phyloP scores from a whole-genome alignment of 2,888 invertebrate genomes.

The Thereva nobilitata region DNA sequence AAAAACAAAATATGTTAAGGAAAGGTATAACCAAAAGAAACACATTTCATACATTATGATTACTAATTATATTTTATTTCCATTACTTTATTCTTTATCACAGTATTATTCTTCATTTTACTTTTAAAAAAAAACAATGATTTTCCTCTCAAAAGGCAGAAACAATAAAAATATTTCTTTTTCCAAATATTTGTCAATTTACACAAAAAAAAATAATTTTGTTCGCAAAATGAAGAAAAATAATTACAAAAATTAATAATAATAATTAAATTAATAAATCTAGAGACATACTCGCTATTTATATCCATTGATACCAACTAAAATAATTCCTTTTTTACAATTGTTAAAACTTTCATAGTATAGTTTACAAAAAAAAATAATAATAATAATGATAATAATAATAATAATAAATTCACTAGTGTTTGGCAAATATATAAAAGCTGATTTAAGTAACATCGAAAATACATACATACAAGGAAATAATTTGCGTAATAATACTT shows the following conservation, averaged over 20 bases:
- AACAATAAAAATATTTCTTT: no score
- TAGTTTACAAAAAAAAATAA: no score
- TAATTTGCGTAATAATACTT: no score
- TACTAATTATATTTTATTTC: conserved; percentile 27
- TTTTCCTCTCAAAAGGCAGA: conserved; percentile 19
- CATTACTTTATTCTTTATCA: conserved; percentile 36
- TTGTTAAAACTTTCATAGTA: no score
- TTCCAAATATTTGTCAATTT: neutral
- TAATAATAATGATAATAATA: no score
- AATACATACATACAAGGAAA: no score
- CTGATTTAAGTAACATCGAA: no score
- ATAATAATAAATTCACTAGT: no score
- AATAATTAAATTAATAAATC: conserved; percentile 29
- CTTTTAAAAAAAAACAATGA: conserved; percentile 10
- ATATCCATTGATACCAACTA: no score
- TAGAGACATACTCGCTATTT: neutral
- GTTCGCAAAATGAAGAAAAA: neutral
- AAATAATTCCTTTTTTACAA: no score
- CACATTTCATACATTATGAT: conserved; percentile 9
- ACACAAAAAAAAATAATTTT: neutral
- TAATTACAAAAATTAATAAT: neutral
- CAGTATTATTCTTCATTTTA: conserved; percentile 41
- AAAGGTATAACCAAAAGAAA: neutral
- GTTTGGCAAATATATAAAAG: no score
- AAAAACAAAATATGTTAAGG: no score